Base-by-base conservation (phyloP, 2,888 invertebrate genomes). In the Ectemnius cavifrons region DNA sequence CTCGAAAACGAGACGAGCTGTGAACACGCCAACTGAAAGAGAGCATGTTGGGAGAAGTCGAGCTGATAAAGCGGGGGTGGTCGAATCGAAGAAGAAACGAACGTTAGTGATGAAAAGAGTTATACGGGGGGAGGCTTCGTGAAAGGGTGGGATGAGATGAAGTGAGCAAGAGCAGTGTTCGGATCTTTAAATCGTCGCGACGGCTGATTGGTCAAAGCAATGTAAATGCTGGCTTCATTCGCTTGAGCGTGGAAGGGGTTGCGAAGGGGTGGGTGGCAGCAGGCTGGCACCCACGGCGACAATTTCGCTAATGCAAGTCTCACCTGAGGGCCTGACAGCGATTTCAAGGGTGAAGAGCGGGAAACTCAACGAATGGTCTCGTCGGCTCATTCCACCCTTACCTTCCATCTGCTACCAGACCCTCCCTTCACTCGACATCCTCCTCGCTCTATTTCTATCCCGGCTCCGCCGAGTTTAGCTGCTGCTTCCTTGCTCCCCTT, bases 241-340 rank as follows among this genome's bases (percentile, higher is more conserved):
- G 16, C 65, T 28, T 20, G 18, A 6, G 8, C 13, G 14, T 46
- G 23, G 27, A 23, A n/a, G 37, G 2, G 23, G 3, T n/a, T 11
- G 47, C 4, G 3, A 47, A 2, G 47, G n/a, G 47, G 47, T n/a
- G n/a, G 13, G 13, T 6, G 16, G 16, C n/a, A 14, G n/a, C 52
- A 5, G 61, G 60, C 57, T 65, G 13, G 67, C 71, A 77, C 73
- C 79, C 81, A 73, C 73, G 75, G 67, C 83, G 81, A 79, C 80
- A 81, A 81, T 84, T 81, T 81, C 73, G 71, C 78, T 82, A 84
- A 84, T 84, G 80, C 82, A 80, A 83, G 76, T 81, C 81, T 84
- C 82, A 82, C 80, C 82, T 79, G 74, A 78, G 70, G 79, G 72
- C 64, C 75, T 71, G 74, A 71, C 76, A 72, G 67, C 79, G 84